Evolutionary conservation across 2,113 vertebrate genomes (phyloP), one percentile per base, ranked within the genome.

Genomic region (Hiodon tergisus): DNA sequence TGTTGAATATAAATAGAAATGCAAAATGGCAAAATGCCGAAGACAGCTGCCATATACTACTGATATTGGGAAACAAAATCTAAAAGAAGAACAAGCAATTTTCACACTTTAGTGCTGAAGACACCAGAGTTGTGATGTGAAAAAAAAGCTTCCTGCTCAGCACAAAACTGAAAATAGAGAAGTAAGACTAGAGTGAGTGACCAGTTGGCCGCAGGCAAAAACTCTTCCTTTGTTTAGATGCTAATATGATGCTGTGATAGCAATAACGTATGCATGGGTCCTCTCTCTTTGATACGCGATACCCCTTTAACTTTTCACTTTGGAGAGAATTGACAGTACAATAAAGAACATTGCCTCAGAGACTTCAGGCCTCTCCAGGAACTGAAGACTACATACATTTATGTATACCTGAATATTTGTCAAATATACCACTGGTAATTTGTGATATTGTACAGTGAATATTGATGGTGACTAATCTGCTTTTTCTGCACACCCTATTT

Each of bases 21-120:
- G 31, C 31, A 31, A 31, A 31, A 31, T 31, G 31, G 2, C 31
- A 31, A 31, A 31, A 31, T 31, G 31, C 31, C 31, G 88, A 87
- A 88, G 89, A 89, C 90, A 92, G 90, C 90, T 91, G 90, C 89
- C 90, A 90, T 78, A 81, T 76, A 76, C 79, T 79, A 81, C 86
- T 79, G 85, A 17, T 17, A 52, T 4, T 57, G 51, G 50, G 62
- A 48, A 16, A 53, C 65, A 78, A 82, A 31, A 31, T 31, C 0
- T 31, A 82, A 79, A 76, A 81, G 81, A 79, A 88, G 83, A 82
- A 87, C 83, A 77, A 84, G 85, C 87, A 89, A 87, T 84, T 87
- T 87, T 78, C 84, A 86, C 82, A 86, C 83, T 87, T 88, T 86
- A 83, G 77, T 86, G 83, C 83, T 84, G 86, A 86, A 85, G 85